Evolutionary conservation across 2,888 invertebrate species (phyloP).

Genomic region (Autographa gamma): DNA sequence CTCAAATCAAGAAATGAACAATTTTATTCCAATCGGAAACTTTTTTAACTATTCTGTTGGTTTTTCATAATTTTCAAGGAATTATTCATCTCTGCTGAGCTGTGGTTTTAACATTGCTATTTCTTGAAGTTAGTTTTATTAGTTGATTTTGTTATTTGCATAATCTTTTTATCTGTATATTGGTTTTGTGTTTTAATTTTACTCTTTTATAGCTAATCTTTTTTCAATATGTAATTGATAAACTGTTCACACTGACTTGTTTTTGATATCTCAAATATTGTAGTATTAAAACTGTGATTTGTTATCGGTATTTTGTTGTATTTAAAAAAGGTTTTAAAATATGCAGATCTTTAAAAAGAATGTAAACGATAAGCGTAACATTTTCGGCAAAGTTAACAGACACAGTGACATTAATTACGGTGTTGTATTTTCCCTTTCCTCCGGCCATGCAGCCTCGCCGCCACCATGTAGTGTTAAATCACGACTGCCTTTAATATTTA

Average conservation of each 20-base stretch:
- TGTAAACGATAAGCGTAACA: constrained; percentile 26
- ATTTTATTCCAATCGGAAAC: constrained; percentile 46
- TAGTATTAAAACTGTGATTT: not conserved
- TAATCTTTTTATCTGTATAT: not conserved
- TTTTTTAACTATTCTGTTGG: constrained; percentile 43
- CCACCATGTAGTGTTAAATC: constrained; percentile 79
- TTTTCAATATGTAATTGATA: not conserved
- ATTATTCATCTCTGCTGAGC: constrained; percentile 46
- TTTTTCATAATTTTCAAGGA: constrained; percentile 56
- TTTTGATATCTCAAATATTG: not conserved
- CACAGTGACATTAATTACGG: constrained; percentile 54
- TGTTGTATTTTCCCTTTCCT: constrained; percentile 67
- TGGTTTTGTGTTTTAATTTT: not conserved
- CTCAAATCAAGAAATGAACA: constrained; percentile 62
- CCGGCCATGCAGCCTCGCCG: constrained; percentile 70
- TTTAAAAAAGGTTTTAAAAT: not conserved
- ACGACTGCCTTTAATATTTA: constrained; percentile 74
- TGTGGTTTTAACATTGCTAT: constrained; percentile 3
- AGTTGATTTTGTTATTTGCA: not conserved
- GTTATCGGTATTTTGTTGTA: not conserved
- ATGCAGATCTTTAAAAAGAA: constrained; percentile 26
- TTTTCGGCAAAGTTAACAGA: constrained; percentile 46
- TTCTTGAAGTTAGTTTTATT: not conserved
- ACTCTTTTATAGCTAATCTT: not conserved
- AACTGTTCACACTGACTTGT: not conserved